A percentile compares a stretch with the other conserved stretches of the same genome.
Conservation (phyloP, 2,797 vertebrate genomes). For the Lateolabrax maculatus region DNA sequence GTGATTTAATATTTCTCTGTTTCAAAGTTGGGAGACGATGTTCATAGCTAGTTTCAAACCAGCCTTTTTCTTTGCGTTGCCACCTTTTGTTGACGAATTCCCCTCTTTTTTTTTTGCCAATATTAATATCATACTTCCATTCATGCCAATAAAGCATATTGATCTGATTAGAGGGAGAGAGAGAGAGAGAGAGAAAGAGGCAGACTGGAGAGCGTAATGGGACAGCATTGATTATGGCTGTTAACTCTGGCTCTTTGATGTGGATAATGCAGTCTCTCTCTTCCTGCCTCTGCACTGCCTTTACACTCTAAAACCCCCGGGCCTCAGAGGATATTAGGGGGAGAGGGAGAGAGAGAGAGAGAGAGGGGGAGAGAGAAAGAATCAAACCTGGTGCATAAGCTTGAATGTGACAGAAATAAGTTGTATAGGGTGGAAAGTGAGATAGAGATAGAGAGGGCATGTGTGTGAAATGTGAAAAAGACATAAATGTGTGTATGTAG, state of each 20-base stretch:
- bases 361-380: conserved; percentile 5
- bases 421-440: not conserved
- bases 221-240: conserved; percentile 87
- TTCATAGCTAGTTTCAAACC: not conserved
- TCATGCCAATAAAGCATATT: conserved; percentile 69
- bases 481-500: not conserved
- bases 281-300: conserved; percentile 78
- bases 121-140: conserved; percentile 60
- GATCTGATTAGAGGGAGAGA: conserved; percentile 63
- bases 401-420: conserved; percentile 42
- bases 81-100: conserved; percentile 33
- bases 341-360: conserved; percentile 18
- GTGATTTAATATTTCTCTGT: not conserved
- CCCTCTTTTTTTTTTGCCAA: conserved; percentile 12
- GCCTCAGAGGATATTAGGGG: conserved; percentile 82
- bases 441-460: not conserved
- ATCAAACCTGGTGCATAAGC: conserved; percentile 19
- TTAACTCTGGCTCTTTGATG: conserved; percentile 87
- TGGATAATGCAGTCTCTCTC: conserved; percentile 85
- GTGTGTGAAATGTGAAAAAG: not conserved
- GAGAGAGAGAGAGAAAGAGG: conserved; percentile 34
- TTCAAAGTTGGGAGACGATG: not conserved
- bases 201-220: conserved; percentile 78
- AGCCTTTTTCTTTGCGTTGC: not conserved
- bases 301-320: conserved; percentile 80